Evolutionary conservation across 2,113 vertebrate genomes (phyloP).

Genomic region (Oryctolagus cuniculus): mOryCun1.1 NC_091445.1:69536501-69537000

Average conservation of each 20-base stretch:
- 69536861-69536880: background rate
- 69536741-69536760: slow-evolving; percentile 23
- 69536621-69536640: background rate
- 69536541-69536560: background rate
- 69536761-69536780: slow-evolving; percentile 37
- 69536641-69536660: background rate
- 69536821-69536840: background rate
- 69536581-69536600: background rate
- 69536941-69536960: background rate
- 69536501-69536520: background rate
- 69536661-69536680: slow-evolving; percentile 28
- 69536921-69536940: background rate
- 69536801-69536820: background rate
- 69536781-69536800: background rate
- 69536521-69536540: background rate
- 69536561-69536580: background rate
- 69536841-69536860: background rate
- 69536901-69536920: slow-evolving; percentile 38
- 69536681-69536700: background rate
- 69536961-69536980: background rate
- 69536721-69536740: slow-evolving; percentile 21
- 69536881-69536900: background rate
- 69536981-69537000: slow-evolving; percentile 9
- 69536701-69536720: slow-evolving; percentile 30
- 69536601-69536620: background rate